Conservation (phyloP, 1,140 invertebrate species). For the Anastrepha obliqua region DNA sequence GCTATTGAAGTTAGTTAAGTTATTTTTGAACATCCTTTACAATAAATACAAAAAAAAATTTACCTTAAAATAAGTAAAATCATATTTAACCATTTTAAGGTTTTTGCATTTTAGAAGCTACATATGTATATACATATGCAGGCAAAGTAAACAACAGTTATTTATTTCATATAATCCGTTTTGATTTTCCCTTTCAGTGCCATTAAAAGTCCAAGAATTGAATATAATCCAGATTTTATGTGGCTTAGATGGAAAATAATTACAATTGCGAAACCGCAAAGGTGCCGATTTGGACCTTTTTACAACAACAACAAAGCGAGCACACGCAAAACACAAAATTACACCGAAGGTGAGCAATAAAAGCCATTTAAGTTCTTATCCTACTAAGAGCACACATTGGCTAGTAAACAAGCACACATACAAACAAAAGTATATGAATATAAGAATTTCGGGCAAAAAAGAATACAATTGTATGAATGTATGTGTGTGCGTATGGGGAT, state of each 20-base stretch:
- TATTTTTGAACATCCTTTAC: no score
- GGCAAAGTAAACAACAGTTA: no score
- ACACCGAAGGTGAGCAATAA: conserved; percentile 45
- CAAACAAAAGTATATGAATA: neutral
- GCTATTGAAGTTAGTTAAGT: no score
- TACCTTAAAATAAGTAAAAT: no score
- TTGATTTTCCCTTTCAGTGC: neutral
- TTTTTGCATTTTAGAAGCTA: no score
- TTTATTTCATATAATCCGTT: no score
- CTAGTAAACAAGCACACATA: neutral
- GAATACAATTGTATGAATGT: neutral
- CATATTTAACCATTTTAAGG: no score
- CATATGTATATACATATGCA: no score
- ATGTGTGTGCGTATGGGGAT: neutral
- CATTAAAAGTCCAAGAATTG: conserved; percentile 17
- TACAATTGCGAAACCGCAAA: conserved; percentile 29
- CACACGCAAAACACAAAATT: neutral
- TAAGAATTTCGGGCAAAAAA: neutral
- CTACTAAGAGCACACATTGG: conserved; percentile 23
- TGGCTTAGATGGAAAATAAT: conserved; percentile 27
- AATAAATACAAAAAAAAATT: no score
- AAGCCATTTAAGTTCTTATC: conserved; percentile 42
- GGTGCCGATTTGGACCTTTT: conserved; percentile 12
- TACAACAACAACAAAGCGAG: neutral
- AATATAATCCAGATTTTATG: conserved; percentile 42